Evolutionary conservation across 2,113 vertebrate species (phyloP).

Genomic region (Ramphastos sulfuratus): DNA sequence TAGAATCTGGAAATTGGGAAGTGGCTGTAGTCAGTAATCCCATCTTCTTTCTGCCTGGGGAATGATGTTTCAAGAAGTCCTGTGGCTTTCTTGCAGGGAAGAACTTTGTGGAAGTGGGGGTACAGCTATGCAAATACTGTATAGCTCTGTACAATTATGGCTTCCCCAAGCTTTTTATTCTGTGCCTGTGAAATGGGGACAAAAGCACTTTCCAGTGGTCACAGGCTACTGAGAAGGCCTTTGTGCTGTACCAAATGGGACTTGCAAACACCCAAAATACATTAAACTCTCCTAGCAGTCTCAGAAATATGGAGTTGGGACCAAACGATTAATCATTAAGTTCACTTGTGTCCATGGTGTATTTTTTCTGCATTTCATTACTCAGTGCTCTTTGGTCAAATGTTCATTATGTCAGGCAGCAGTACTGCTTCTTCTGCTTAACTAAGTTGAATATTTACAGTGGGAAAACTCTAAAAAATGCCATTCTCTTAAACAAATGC

Average conservation of each 20-base stretch:
- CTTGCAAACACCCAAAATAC: not conserved
- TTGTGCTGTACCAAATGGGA: rapidly evolving
- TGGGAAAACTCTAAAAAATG: not conserved
- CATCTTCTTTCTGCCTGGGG: rapidly evolving
- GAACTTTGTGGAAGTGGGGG: not conserved
- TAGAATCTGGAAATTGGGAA: not conserved
- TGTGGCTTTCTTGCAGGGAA: not conserved
- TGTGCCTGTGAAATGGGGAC: not conserved
- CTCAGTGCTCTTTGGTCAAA: not conserved
- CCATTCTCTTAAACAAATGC: not conserved
- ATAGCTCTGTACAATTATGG: not conserved
- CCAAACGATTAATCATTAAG: not conserved
- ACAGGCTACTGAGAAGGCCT: not conserved
- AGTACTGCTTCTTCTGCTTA: not conserved
- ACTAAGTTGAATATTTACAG: not conserved
- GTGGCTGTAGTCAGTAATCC: not conserved
- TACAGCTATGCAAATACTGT: rapidly evolving
- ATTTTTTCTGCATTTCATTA: not conserved
- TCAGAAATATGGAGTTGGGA: not conserved
- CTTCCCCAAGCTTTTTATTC: not conserved
- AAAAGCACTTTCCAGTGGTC: not conserved
- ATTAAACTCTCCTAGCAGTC: rapidly evolving
- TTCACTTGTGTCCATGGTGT: not conserved
- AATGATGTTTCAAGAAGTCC: not conserved
- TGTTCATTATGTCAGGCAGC: rapidly evolving